These are phyloP conservation scores for Gymnobelideus leadbeateri DNA, from an alignment of 2,113 vertebrate species.

Conservation along the genomic window DNA sequence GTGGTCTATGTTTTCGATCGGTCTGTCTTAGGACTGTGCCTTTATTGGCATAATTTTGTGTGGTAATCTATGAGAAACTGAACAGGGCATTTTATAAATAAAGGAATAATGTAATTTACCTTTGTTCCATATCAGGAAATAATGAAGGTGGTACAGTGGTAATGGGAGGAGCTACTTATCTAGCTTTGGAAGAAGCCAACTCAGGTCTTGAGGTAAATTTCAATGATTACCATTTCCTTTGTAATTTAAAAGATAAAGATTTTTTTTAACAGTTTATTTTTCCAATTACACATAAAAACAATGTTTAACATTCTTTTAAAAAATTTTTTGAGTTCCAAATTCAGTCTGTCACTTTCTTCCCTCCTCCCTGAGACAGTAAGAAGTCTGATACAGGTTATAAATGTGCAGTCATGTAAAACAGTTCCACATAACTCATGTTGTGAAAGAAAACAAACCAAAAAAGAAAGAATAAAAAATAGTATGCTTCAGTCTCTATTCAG, in stretches of 20 bases:
- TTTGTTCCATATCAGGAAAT: slow-evolving; percentile 81
- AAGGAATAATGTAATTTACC: slow-evolving; percentile 26
- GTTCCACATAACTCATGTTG: too few relatives aligned
- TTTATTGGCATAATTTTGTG: not conserved
- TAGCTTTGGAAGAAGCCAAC: slow-evolving; percentile 77
- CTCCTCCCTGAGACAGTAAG: not conserved
- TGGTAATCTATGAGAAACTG: not conserved
- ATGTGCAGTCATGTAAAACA: too few relatives aligned
- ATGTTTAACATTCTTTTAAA: not conserved
- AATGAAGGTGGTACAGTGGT: slow-evolving; percentile 68
- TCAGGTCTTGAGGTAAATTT: slow-evolving; percentile 85
- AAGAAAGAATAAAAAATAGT: too few relatives aligned
- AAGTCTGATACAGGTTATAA: too few relatives aligned
- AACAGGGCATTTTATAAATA: slow-evolving; percentile 42
- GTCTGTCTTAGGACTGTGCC: not conserved
- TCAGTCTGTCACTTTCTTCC: not conserved
- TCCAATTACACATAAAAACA: not conserved
- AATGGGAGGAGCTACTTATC: slow-evolving; percentile 77
- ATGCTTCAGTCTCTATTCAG: too few relatives aligned
- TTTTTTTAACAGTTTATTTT: not conserved
- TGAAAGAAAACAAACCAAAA: too few relatives aligned
- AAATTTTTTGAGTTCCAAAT: not conserved
- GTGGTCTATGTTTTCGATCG: not conserved
- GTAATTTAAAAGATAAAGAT: slow-evolving; percentile 14
- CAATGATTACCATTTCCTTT: not conserved